Conservation (phyloP, 2,113 vertebrate species). For the Hymenochirus boettgeri region DNA sequence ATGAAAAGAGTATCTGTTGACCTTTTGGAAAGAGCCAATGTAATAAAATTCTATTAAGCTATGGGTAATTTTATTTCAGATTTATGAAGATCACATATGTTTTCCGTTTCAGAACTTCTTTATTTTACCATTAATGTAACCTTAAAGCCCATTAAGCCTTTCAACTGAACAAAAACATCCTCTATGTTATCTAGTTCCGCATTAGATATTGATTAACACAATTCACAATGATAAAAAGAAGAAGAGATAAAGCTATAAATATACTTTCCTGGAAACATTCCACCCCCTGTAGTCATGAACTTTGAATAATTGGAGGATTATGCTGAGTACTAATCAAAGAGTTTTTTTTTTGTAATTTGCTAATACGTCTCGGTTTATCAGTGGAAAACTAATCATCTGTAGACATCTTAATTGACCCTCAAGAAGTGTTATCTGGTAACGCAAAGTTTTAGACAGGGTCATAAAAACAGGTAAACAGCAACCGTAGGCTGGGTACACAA, state of each 20-base stretch:
- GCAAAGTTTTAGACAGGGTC: conserved; percentile 53
- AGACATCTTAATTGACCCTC: conserved; percentile 77
- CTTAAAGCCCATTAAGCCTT: not conserved
- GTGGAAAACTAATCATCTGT: conserved; percentile 75
- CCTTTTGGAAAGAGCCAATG: no score
- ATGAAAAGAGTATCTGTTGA: no score
- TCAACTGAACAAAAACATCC: conserved; percentile 17
- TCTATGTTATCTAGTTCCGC: conserved; percentile 60
- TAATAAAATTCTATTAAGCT: no score
- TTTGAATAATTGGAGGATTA: conserved; percentile 83
- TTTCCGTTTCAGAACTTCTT: no score
- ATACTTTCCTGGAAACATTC: conserved; percentile 74
- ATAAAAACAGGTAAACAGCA: conserved; percentile 35
- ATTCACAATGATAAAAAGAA: conserved; percentile 67
- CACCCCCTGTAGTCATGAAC: conserved; percentile 77
- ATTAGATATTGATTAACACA: conserved; percentile 59
- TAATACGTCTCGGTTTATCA: conserved; percentile 78
- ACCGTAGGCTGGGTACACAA: no score
- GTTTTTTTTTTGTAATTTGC: conserved; percentile 63
- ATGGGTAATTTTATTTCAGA: no score
- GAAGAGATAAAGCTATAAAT: conserved; percentile 71
- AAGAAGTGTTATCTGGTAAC: conserved; percentile 61
- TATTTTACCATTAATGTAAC: no score
- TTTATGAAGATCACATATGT: no score
- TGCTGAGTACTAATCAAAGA: conserved; percentile 79